Conservation (phyloP, 2,888 invertebrate genomes). For the Aplocera efformata region DNA sequence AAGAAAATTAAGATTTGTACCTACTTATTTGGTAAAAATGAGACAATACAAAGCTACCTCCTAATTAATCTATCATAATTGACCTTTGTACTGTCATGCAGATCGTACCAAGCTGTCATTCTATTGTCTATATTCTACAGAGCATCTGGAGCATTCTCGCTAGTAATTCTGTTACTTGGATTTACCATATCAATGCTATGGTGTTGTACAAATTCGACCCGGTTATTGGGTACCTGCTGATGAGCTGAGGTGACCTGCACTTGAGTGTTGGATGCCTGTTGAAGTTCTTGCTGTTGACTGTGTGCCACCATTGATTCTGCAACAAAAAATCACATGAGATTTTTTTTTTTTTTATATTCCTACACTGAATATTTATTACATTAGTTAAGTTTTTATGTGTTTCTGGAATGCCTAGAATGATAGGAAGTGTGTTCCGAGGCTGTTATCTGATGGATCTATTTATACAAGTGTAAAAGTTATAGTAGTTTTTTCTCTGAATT, state of each 20-base stretch:
- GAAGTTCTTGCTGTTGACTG: slow-evolving; percentile 70
- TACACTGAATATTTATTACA: too few relatives aligned
- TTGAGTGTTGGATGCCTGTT: slow-evolving; percentile 42
- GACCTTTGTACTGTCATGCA: slow-evolving; percentile 29
- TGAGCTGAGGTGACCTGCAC: slow-evolving; percentile 65
- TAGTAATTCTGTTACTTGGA: slow-evolving; percentile 66
- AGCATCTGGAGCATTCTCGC: slow-evolving; percentile 64
- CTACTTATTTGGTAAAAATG: too few relatives aligned
- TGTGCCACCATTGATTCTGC: slow-evolving; percentile 72
- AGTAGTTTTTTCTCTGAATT: too few relatives aligned
- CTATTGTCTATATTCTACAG: slow-evolving; percentile 39
- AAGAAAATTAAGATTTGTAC: too few relatives aligned
- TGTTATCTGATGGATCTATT: too few relatives aligned
- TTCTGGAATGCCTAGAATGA: too few relatives aligned
- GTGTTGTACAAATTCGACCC: slow-evolving; percentile 79
- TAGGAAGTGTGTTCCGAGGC: too few relatives aligned
- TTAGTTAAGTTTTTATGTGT: too few relatives aligned
- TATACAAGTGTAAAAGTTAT: too few relatives aligned
- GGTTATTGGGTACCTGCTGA: slow-evolving; percentile 78
- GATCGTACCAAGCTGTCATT: slow-evolving; percentile 22
- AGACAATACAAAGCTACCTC: background rate
- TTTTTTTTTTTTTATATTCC: too few relatives aligned
- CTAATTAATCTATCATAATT: slow-evolving; percentile 7
- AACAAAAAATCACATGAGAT: slow-evolving; percentile 2
- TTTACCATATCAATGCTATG: slow-evolving; percentile 80